Evolutionary conservation across 2,113 vertebrate species (phyloP).

Genomic region (Rhombomys opimus): DNA sequence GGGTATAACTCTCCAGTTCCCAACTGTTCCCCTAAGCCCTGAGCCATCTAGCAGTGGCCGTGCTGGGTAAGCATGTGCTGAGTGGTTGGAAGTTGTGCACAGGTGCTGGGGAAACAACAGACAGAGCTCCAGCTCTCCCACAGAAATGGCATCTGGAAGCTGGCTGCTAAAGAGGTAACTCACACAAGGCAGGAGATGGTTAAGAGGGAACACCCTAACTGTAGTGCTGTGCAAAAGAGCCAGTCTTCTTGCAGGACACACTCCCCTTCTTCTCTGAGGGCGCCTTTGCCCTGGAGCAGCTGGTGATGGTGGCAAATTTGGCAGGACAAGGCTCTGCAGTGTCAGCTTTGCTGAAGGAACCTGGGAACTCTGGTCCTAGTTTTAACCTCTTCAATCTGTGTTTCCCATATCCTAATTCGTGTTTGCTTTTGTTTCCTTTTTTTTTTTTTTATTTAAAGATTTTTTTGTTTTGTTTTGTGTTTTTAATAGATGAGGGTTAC

Average conservation of each 20-base stretch:
- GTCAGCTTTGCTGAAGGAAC: background rate
- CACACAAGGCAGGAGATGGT: background rate
- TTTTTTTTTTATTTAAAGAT: constrained; percentile 62
- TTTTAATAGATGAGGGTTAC: constrained; percentile 96
- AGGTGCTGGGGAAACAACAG: background rate
- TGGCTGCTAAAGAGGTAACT: background rate
- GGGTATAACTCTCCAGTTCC: background rate
- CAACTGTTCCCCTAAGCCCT: background rate
- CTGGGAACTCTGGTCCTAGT: background rate
- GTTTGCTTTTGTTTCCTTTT: constrained; percentile 33
- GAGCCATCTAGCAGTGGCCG: background rate
- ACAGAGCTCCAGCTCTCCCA: background rate
- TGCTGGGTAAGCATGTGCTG: background rate
- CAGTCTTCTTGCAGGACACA: background rate
- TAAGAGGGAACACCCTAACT: background rate
- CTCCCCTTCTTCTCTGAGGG: background rate
- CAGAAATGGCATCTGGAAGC: background rate
- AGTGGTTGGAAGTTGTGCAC: background rate
- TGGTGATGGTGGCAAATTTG: no score
- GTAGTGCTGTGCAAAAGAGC: background rate
- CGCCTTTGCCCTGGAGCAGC: background rate
- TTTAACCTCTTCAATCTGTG: background rate
- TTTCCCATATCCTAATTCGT: background rate
- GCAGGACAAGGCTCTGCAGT: background rate
- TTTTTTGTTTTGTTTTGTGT: constrained; percentile 74